phyloP scores from a whole-genome alignment of 2,797 vertebrate genomes.

The Melanotaenia parkinsoni region DNA sequence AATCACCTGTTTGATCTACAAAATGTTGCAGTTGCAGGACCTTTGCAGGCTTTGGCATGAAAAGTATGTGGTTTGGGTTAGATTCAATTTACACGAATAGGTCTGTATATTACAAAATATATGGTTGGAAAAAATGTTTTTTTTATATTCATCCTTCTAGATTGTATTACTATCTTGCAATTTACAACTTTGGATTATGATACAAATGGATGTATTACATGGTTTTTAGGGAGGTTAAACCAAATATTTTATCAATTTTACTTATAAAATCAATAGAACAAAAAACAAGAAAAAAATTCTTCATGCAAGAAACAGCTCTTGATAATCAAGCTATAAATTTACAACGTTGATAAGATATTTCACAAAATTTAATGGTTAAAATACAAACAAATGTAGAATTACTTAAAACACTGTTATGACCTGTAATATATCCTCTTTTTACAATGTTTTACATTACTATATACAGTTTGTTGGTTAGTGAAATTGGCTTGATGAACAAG shows the following conservation, averaged over 20 bases:
- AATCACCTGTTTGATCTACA: neutral
- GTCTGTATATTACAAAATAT: neutral
- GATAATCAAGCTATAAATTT: neutral
- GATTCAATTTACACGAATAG: neutral
- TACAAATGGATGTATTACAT: neutral
- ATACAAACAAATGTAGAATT: neutral
- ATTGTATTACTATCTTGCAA: neutral
- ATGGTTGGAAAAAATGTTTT: neutral
- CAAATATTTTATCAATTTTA: neutral
- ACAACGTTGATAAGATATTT: neutral
- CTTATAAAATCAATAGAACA: neutral
- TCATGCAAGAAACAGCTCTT: neutral
- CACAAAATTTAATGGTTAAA: neutral
- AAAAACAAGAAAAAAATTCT: neutral
- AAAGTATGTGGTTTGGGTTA: neutral
- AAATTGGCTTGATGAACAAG: neutral
- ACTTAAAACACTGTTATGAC: no score
- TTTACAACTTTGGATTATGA: neutral
- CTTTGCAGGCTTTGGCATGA: neutral
- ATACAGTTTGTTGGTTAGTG: conserved; percentile 28
- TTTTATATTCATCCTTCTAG: neutral
- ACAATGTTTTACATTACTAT: neutral
- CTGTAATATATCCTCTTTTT: neutral
- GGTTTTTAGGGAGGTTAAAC: neutral
- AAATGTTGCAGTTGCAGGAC: neutral